These are phyloP conservation scores for Philopotamus ludificatus DNA, from an alignment of 1,140 invertebrate genomes.

Conservation along the genomic window DNA sequence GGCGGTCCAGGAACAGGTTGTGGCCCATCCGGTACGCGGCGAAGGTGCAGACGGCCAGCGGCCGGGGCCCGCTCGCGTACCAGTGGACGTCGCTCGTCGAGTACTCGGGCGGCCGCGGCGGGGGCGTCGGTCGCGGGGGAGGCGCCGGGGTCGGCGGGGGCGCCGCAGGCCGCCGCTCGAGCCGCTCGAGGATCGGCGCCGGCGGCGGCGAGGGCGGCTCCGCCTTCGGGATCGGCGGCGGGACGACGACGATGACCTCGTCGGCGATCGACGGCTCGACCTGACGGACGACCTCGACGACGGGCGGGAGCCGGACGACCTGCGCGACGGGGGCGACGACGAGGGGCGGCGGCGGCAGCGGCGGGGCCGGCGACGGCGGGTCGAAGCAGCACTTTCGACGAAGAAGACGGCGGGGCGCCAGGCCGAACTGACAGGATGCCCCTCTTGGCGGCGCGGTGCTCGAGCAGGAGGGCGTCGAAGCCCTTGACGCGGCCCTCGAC, in stretches of 20 bases:
- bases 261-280: conserved; percentile 9
- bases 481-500: conserved; percentile 73
- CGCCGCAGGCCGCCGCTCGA: too few species aligned
- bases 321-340: too few species aligned
- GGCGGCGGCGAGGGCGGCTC: conserved; percentile 20
- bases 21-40: conserved; percentile 52
- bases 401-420: neutral
- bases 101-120: conserved; percentile 43
- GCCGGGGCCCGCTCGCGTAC: conserved; percentile 50
- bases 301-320: too few species aligned
- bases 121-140: too few species aligned
- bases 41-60: conserved; percentile 54
- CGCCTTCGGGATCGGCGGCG: conserved; percentile 43
- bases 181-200: too few species aligned
- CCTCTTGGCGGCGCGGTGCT: conserved; percentile 69
- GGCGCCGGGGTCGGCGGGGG: conserved; percentile 22
- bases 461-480: conserved; percentile 77
- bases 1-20: conserved; percentile 49
- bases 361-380: conserved; percentile 2
- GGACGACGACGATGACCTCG: conserved; percentile 43
- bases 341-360: too few species aligned
- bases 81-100: conserved; percentile 50
- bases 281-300: neutral
- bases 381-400: too few species aligned
- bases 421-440: neutral